Evolutionary conservation across 2,113 vertebrate genomes (phyloP), one percentile per base, ranked within the genome.

Genomic region (Rousettus leschenaultii): DNA sequence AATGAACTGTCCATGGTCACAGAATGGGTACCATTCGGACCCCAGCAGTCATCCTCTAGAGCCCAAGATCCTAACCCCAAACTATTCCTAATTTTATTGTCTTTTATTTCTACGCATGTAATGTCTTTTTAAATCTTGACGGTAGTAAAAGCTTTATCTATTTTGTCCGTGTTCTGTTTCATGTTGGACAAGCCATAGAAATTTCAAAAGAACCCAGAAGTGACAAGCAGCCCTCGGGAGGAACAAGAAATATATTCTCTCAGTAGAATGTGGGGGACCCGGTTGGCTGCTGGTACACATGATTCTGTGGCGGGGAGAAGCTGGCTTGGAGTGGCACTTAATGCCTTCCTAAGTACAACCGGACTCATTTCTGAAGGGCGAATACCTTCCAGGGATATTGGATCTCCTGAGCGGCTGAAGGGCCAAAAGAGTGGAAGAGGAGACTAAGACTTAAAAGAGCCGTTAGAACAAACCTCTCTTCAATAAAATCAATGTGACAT

Each of bases 401-500:
- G 89, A 95, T 97, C 97, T 96, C 93, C 95, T 38, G 8, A 45
- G 83, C 28, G 87, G 48, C 45, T 66, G 51, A 89, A 91, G 86
- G 91, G 77, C 78, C 51, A 19, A 92, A 86, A 88, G 78, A 95
- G 86, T 51, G 80, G 55, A 94, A 63, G 53, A 84, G 53, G 59
- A 45, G 51, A 79, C 85, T 59, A 71, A 78, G 48, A 57, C 82
- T 98, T 89, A 83, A 95, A 94, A 96, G 82, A 82, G 89, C 33
- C 93, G 96, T 93, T 95, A 95, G 91, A 96, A 74, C 71, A 74
- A 96, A 92, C 94, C 82, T 57, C 90, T 89, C 96, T 91, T 95
- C 97, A 96, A 96, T 96, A 95, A 97, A 98, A 97, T 94, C 96
- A 96, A 94, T 94, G 95, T 95, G 97, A 96, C 96, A 94, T 96